Conservation (phyloP, 2,797 vertebrate genomes). For the Cynodonichthys magdalenae region DNA sequence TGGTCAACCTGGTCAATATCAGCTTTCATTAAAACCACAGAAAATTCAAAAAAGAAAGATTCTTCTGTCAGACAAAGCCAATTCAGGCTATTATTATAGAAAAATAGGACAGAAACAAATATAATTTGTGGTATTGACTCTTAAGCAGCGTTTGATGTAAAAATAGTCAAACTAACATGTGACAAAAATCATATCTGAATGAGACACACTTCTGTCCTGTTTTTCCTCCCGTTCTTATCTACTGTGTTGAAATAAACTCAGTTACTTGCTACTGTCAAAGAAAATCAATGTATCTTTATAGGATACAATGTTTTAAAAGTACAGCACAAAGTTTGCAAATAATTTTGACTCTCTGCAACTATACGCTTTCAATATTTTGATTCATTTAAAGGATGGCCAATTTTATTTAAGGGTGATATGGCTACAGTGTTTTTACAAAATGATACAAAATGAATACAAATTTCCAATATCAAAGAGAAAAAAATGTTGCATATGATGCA, state of each 20-base stretch:
- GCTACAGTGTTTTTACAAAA: too few relatives aligned
- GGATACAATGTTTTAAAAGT: too few relatives aligned
- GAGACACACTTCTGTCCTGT: background rate
- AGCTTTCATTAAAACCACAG: background rate
- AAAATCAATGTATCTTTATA: background rate
- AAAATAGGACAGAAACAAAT: background rate
- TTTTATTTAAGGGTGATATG: too few relatives aligned
- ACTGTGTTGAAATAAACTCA: background rate
- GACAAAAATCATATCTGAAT: background rate
- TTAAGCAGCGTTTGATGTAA: background rate
- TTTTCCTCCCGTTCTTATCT: background rate
- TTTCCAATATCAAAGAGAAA: background rate
- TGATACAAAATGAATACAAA: background rate
- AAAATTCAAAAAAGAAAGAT: background rate
- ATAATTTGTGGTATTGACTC: background rate
- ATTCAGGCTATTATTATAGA: background rate
- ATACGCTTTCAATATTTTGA: too few relatives aligned
- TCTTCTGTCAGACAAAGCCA: background rate
- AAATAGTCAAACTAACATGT: background rate
- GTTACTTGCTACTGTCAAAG: background rate
- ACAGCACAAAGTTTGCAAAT: too few relatives aligned
- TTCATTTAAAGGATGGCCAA: too few relatives aligned
- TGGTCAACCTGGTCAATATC: background rate
- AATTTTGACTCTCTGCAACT: background rate
- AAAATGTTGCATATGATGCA: background rate